phyloP scores from a whole-genome alignment of 2,888 invertebrate species.

The Acleris emargana region DNA sequence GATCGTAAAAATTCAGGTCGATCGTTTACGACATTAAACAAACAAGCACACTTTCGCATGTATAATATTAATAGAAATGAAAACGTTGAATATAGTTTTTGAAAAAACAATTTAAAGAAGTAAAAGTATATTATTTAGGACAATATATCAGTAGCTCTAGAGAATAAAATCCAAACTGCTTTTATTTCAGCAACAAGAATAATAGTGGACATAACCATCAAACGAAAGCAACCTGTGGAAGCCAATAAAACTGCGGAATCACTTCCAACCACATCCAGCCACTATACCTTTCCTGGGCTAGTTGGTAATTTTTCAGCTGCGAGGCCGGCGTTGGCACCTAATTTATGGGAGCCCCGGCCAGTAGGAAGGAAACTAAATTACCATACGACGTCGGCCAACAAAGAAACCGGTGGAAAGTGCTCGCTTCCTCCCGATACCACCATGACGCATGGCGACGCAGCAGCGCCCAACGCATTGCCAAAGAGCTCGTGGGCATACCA shows the following conservation, averaged over 20 bases:
- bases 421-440: constrained; percentile 60
- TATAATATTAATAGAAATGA: too few relatives aligned
- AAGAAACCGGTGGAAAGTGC: constrained; percentile 67
- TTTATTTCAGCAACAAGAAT: too few relatives aligned
- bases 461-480: constrained; percentile 40
- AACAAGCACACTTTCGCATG: too few relatives aligned
- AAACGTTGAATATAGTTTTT: too few relatives aligned
- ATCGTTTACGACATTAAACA: too few relatives aligned
- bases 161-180: too few relatives aligned
- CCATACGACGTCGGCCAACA: constrained; percentile 74
- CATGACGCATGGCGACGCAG: constrained; percentile 53
- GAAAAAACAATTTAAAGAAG: too few relatives aligned
- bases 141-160: too few relatives aligned
- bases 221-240: constrained; percentile 3
- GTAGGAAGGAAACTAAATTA: constrained; percentile 77
- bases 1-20: too few relatives aligned
- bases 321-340: constrained; percentile 69
- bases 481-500: background rate
- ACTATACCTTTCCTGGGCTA: constrained; percentile 38
- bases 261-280: constrained; percentile 19
- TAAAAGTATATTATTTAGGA: too few relatives aligned
- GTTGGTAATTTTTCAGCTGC: constrained; percentile 77
- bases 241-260: background rate
- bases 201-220: background rate
- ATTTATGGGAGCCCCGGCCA: constrained; percentile 71